Evolutionary conservation across 2,797 vertebrate species (phyloP), one percentile per base, ranked within the genome.

Genomic region (Ciconia nigra): DNA sequence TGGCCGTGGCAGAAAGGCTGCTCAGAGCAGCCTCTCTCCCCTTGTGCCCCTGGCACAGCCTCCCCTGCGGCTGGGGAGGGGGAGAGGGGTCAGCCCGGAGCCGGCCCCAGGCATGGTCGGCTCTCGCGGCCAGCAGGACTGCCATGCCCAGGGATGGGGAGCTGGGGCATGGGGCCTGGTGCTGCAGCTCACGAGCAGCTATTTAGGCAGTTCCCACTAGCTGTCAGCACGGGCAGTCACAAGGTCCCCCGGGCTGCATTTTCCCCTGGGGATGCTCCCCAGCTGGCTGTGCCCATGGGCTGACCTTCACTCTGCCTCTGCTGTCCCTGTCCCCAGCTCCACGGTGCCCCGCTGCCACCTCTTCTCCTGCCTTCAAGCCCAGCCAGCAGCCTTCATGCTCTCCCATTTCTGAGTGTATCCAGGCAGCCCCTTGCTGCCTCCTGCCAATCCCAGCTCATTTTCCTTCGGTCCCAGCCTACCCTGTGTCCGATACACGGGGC

Each of bases 401-500:
- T 66, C 49, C 76, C 11, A 5, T 73, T 85, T 71, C 72, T 31
- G 35, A 77, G 44, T 10, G 19, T 39, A 77, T 72, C 35, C 85
- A 92, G 71, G 46, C 61, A 93, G 80, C 12, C 47, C 37, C 77
- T 90, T 82, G 58, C 84, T 92, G 83, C 62, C 79, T 88, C n/a
- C 58, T 90, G 55, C 85, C 63, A 55, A 73, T 79, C 44, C 52
- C 49, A 61, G 41, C 52, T 78, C 9, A 0, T 18, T 33, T 13
- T 87, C 37, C 76, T 92, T 89, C 2, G 2, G 46, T 91, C 66
- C 73, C 73, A 92, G 83, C 81, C 47, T 72, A 21, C 31, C 42
- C 44, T 0, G 1, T 67, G 63, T 39, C 67, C 2, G 4, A 55
- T 18, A n/a, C 54, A 46, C 1, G 0, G 87, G 66, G 39, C 0